Percentiles rank a stretch among this genome's conserved stretches.
These are phyloP conservation scores for Meloe dianella DNA, from an alignment of 2,888 invertebrate species.

Conservation along the genomic window DNA sequence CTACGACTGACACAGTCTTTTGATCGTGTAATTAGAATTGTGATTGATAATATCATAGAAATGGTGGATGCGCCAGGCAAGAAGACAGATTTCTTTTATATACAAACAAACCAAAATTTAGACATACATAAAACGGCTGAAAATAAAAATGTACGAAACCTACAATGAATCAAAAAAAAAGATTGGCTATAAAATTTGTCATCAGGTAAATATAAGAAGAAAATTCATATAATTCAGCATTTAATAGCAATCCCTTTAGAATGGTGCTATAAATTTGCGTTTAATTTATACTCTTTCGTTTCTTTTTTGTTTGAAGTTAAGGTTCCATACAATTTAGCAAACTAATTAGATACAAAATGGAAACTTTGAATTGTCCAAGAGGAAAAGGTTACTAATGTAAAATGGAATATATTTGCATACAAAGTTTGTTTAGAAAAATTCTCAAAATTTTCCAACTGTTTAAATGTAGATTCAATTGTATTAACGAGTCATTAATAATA, in stretches of 20 bases:
- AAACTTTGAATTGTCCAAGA: slow-evolving; percentile 21
- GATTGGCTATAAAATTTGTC: not conserved
- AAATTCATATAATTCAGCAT: not conserved
- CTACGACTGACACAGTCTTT: not conserved
- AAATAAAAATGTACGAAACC: not conserved
- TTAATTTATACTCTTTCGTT: not conserved
- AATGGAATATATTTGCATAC: slow-evolving; percentile 40
- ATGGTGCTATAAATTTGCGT: not conserved
- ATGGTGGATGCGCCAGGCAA: not conserved
- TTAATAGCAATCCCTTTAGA: not conserved
- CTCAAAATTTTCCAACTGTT: slow-evolving; percentile 33
- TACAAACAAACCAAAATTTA: not conserved
- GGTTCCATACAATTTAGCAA: slow-evolving; percentile 27
- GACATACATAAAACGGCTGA: not conserved
- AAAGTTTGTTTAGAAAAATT: slow-evolving; percentile 32
- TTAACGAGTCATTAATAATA: slow-evolving; percentile 34
- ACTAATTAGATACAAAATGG: slow-evolving; percentile 28
- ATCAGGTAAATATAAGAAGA: not conserved
- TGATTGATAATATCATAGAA: not conserved
- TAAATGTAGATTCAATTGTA: slow-evolving; percentile 40
- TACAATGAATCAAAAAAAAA: not conserved
- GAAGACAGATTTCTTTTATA: not conserved
- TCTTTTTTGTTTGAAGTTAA: not conserved
- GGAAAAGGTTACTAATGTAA: slow-evolving; percentile 35
- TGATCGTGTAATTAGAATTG: not conserved